A percentile compares a stretch with the other conserved stretches of the same genome.
Conservation (phyloP, 1,140 invertebrate species). For the Drosophila mayri region DNA sequence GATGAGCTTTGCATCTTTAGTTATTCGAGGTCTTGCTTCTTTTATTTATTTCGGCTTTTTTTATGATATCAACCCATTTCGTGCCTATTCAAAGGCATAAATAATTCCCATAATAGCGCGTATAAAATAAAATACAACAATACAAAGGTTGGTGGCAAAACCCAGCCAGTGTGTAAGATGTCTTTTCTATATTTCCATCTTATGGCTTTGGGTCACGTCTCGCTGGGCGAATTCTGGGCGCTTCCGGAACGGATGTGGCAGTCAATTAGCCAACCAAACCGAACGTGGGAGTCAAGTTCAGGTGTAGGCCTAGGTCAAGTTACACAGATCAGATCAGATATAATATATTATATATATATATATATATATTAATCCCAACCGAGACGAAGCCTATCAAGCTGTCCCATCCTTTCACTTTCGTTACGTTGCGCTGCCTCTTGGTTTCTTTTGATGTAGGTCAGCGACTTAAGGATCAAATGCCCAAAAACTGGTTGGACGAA, state of each 20-base stretch:
- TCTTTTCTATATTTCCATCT: slow-evolving; percentile 1
- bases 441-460: slow-evolving; percentile 49
- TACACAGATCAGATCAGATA: slow-evolving; percentile 8
- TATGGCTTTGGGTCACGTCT: slow-evolving; percentile 18
- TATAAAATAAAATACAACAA: slow-evolving; percentile 13
- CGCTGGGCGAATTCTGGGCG: slow-evolving; percentile 21
- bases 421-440: slow-evolving; percentile 19
- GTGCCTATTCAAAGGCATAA: slow-evolving; percentile 26
- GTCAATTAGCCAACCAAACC: slow-evolving; percentile 11
- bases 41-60: slow-evolving; percentile 6
- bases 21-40: slow-evolving; percentile 2
- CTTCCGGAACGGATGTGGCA: slow-evolving; percentile 24
- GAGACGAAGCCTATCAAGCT: slow-evolving; percentile 33
- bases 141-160: slow-evolving; percentile 13
- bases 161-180: slow-evolving; percentile 7
- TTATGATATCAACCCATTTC: slow-evolving; percentile 11
- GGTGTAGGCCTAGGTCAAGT: slow-evolving; percentile 18
- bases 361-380: slow-evolving; percentile 9
- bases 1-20: not conserved
- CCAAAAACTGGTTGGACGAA: slow-evolving; percentile 33
- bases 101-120: slow-evolving; percentile 13
- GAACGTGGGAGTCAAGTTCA: slow-evolving; percentile 46
- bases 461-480: slow-evolving; percentile 58
- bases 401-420: slow-evolving; percentile 58
- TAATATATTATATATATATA: not conserved